Evolutionary conservation across 2,797 vertebrate genomes (phyloP), one percentile per base, ranked within the genome.

Genomic region (Morelia viridis): DNA sequence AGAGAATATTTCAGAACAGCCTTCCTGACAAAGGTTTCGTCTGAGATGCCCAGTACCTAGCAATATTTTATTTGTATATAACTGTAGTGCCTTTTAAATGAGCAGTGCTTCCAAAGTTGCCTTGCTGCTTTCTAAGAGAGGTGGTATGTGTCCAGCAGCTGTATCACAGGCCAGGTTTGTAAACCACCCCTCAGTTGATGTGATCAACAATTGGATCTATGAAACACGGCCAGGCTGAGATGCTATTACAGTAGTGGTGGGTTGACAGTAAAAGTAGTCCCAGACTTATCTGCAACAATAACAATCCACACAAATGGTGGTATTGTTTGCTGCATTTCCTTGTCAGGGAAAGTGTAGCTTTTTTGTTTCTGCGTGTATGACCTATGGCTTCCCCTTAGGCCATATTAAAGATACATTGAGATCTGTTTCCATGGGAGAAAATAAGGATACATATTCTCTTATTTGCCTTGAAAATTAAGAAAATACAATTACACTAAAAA

Each of bases 401-500:
- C 86, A 61, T 46, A 46, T 15, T 64, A 62, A 87, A 84, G 13
- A 83, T 64, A 31, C 19, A 8, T 10, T 22, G 50, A 31, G 60
- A 28, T 13, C 13, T 17, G 28, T 28, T 46, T 28, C 46, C 4
- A 41, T 64, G 24, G 9, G 24, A 87, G 83, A 93, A 85, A 50
- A 26, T 28, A 50, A 0, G 4, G 13, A 90, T 90, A 50, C 31
- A 2, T n/a, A 10, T 46, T 76, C 35, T 76, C 24, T 80, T 80
- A n/a, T 92, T 91, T 87, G 83, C 65, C 50, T 88, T 19, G 92
- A 92, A 13, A 41, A 92, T 83, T 91, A 57, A 94, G 89, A 88
- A 92, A 88, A 94, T 46, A 31, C 91, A 62, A 84, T 60, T 87
- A 2, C 76, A 94, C 35, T 96, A 94, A 95, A 94, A 95, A 96